Conservation (phyloP, 2,113 vertebrate genomes). For the Progne subis region DNA sequence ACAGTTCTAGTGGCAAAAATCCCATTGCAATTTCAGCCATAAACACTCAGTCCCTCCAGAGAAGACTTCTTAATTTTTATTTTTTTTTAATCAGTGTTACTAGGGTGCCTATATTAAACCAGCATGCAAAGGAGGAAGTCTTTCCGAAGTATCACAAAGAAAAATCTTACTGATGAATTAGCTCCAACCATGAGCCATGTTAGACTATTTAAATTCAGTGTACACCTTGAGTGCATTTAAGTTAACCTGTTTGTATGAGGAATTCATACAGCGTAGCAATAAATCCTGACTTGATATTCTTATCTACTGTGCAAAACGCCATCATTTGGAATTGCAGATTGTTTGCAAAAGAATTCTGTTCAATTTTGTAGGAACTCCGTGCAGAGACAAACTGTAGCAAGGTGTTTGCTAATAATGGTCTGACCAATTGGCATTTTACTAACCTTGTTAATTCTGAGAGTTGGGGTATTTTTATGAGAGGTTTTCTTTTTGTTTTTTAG, state of each 20-base stretch:
- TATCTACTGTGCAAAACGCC: neutral
- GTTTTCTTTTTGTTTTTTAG: neutral
- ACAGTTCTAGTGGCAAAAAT: neutral
- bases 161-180: neutral
- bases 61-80: accelerated
- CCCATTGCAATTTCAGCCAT: neutral
- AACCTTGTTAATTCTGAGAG: neutral
- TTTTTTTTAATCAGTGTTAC: neutral
- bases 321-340: neutral
- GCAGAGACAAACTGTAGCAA: neutral
- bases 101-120: neutral
- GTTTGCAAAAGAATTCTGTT: neutral
- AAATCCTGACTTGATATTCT: neutral
- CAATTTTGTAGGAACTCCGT: neutral
- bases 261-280: neutral
- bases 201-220: neutral
- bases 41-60: neutral
- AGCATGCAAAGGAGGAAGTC: neutral
- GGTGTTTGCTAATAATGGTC: neutral
- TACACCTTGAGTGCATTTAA: neutral
- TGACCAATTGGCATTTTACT: neutral
- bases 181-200: neutral
- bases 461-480: neutral
- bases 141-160: accelerated
- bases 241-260: neutral